Evolutionary conservation across 2,113 vertebrate genomes (phyloP), one percentile per base, ranked within the genome.

Genomic region (Myrmecophaga tridactyla): DNA sequence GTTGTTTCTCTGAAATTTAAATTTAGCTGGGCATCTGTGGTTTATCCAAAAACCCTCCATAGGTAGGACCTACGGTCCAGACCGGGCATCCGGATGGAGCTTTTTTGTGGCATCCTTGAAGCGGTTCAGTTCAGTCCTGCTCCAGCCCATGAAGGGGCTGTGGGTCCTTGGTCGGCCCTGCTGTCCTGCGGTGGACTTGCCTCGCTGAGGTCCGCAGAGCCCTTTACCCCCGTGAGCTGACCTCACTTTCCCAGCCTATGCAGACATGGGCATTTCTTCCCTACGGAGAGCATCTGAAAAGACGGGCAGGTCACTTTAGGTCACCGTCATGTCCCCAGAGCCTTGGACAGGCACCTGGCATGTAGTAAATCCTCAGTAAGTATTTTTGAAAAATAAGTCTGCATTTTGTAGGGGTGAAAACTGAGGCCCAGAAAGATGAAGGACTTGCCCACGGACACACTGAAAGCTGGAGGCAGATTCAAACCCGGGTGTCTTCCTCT

Each of bases 211-310:
- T 29, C 0, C 12, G 25, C 48, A 3, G 6, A 63, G 21, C 9
- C 69, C 15, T 6, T 25, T 0, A 0, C 0, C 0, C 1, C 20
- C 21, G 1, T 0, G 5, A 25, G 76, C 34, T 1, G 17, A 4
- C 0, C 2, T 17, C 60, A 1, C 27, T 18, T 69, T 31, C 51
- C 70, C 0, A 0, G 1, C 46, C 63, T 2, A 21, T 39, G 67
- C 10, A 31, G 14, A 7, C 4, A 6, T 4, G 0, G 18, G 6
- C 27, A 1, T 14, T 41, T 34, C 56, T 36, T 18, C 10, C 0
- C 0, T 3, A 23, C 39, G 29, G 0, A 7, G 72, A 77, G 51
- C 0, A 1, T 23, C 21, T 0, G 2, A 1, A n/a, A 73, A 39
- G 58, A 53, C 25, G 29, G 12, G 31, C 76, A 11, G n/a, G 39